phyloP scores from a whole-genome alignment of 2,113 vertebrate genomes.

The Anseranas semipalmata region DNA sequence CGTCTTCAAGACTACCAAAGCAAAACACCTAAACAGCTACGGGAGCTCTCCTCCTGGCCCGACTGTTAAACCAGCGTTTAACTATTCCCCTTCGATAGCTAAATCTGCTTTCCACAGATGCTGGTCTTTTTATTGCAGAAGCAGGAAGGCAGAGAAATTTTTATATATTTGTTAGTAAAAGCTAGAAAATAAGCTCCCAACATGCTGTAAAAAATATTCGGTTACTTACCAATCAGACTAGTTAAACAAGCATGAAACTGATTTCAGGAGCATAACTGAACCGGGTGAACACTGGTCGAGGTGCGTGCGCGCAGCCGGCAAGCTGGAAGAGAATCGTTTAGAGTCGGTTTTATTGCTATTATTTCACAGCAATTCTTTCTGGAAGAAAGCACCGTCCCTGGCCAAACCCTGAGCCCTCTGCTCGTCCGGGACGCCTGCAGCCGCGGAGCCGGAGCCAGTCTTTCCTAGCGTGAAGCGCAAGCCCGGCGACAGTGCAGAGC shows the following conservation, averaged over 20 bases:
- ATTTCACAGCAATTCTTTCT: neutral
- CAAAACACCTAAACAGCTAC: conserved; percentile 54
- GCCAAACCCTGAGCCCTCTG: neutral
- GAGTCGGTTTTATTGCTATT: neutral
- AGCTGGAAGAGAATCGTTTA: conserved; percentile 29
- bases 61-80: conserved; percentile 64
- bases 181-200: conserved; percentile 72
- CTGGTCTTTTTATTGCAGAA: conserved; percentile 45
- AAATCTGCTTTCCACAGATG: conserved; percentile 63
- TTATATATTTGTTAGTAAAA: conserved; percentile 74
- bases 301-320: neutral
- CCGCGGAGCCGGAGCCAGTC: neutral
- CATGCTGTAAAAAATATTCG: conserved; percentile 75
- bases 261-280: neutral
- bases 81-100: conserved; percentile 70
- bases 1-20: conserved; percentile 26
- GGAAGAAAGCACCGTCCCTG: neutral
- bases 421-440: neutral
- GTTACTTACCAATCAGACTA: conserved; percentile 77
- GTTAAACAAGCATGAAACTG: conserved; percentile 18
- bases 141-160: conserved; percentile 55
- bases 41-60: conserved; percentile 46
- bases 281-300: neutral
- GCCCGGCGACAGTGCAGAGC: neutral
- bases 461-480: fast-evolving